Evolutionary conservation across 2,113 vertebrate species (phyloP), one percentile per base, ranked within the genome.

Genomic region (Lagopus muta): DNA sequence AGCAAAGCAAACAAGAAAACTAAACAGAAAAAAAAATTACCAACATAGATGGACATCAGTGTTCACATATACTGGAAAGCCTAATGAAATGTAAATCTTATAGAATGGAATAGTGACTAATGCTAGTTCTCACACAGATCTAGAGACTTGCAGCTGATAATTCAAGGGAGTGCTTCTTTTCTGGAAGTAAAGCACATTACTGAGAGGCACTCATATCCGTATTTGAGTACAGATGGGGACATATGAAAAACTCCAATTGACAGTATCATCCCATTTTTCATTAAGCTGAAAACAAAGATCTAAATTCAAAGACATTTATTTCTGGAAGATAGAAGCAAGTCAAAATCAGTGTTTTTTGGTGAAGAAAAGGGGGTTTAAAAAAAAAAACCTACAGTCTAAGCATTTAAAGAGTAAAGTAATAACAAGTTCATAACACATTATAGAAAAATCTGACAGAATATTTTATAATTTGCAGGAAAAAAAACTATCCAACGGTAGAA

Each of bases 261-360:
- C 73, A 88, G 32, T 34, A 38, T 8, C 5, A 24, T 34, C 48
- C 13, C 3, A 60, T 43, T 10, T 86, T 83, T 80, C 30, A 58
- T 61, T 86, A 93, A 95, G 82, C n/a, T 85, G 45, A 77, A 80
- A 89, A 65, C 22, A 86, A 62, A 61, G 84, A 92, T 36, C 20
- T 67, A 84, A 57, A 91, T 72, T 69, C 73, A 92, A 64, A 88
- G 43, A 55, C 6, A 17, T 1, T 0, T 38, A 34, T 38, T 82
- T 94, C 73, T 18, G 62, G 24, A 47, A 83, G 89, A 82, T 40
- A 34, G 52, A 90, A 61, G 64, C 36, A 45, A 82, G 62, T 83
- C n/a, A 82, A 50, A 66, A 7, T 7, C 57, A 89, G 40, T 86
- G 78, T 83, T 66, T 90, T 48, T 57, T 62, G 64, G 54, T 80